phyloP scores from a whole-genome alignment of 2,113 vertebrate species.

The Eublepharis macularius region DNA sequence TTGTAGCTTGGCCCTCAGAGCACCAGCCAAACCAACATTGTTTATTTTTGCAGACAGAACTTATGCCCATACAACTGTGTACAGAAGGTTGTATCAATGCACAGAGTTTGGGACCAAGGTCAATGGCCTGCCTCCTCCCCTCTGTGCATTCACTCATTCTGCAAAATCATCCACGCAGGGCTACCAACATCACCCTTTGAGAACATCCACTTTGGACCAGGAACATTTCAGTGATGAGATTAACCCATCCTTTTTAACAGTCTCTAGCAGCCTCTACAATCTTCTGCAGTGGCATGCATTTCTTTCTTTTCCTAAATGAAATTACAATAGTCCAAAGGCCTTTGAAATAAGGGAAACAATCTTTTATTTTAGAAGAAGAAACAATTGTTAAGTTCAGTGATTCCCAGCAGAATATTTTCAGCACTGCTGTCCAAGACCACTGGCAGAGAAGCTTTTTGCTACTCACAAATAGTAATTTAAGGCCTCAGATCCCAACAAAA shows the following conservation, averaged over 20 bases:
- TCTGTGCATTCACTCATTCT: neutral
- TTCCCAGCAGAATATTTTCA: slow-evolving; percentile 49
- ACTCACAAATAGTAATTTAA: neutral
- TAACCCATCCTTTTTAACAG: slow-evolving; percentile 54
- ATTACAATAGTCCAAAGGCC: slow-evolving; percentile 37
- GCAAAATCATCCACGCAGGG: too few species aligned
- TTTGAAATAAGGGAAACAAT: slow-evolving; percentile 25
- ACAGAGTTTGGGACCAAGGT: too few species aligned
- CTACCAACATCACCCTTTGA: too few species aligned
- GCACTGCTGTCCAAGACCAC: slow-evolving; percentile 33
- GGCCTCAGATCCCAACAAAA: neutral
- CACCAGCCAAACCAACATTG: too few species aligned
- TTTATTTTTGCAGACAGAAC: neutral
- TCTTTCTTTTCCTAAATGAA: too few species aligned
- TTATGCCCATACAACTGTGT: neutral
- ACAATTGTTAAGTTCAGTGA: slow-evolving; percentile 52
- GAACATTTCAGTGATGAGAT: too few species aligned
- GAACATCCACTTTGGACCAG: too few species aligned
- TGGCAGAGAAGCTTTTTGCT: slow-evolving; percentile 26
- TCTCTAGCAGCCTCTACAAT: slow-evolving; percentile 42
- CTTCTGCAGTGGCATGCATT: too few species aligned
- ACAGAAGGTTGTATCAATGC: too few species aligned
- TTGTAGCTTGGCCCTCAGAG: too few species aligned
- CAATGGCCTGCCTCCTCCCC: too few species aligned
- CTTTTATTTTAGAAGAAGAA: slow-evolving; percentile 56